Evolutionary conservation across 2,113 vertebrate species (phyloP).

Genomic region (Zosterops borbonicus): DNA sequence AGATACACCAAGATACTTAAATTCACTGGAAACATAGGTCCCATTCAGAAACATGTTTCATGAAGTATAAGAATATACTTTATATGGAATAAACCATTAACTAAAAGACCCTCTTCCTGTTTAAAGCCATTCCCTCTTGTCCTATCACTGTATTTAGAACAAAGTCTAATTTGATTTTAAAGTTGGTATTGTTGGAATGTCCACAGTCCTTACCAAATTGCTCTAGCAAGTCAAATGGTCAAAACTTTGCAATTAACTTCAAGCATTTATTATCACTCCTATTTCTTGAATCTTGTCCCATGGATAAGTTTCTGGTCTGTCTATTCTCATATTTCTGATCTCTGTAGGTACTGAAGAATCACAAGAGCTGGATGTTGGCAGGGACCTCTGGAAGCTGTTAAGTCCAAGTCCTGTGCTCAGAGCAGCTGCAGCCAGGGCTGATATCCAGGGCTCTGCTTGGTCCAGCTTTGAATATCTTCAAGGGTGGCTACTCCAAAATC

Average conservation of each 20-base stretch:
- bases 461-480: not conserved
- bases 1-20: not conserved
- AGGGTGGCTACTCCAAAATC: not conserved
- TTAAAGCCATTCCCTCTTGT: not conserved
- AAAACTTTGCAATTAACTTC: not conserved
- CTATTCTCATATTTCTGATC: not conserved
- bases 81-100: not conserved
- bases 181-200: not conserved
- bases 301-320: not conserved
- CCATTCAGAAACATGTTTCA: not conserved
- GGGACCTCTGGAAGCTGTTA: not conserved
- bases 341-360: not conserved
- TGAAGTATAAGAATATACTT: not conserved
- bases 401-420: not conserved
- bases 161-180: not conserved
- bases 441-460: not conserved
- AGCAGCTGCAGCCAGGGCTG: not conserved
- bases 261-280: not conserved
- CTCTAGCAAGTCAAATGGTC: not conserved
- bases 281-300: not conserved
- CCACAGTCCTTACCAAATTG: not conserved
- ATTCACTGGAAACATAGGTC: not conserved
- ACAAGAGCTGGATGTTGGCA: not conserved
- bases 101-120: not conserved
- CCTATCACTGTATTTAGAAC: not conserved